Evolutionary conservation across 2,888 invertebrate genomes (phyloP).

Genomic region (Drosophila cracens): DNA sequence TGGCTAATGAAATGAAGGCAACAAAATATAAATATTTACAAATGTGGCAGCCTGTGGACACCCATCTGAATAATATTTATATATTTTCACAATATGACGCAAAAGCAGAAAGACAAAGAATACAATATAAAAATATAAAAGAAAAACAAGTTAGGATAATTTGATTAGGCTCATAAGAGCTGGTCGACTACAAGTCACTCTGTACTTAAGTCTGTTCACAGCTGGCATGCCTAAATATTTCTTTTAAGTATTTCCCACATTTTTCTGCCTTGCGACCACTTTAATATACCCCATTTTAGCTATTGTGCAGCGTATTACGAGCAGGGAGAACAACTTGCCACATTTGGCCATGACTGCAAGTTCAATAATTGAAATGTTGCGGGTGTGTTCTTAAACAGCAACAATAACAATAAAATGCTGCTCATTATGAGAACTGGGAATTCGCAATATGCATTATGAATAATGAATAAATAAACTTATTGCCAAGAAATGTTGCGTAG

Average conservation of each 20-base stretch:
- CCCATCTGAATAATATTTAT: conserved; percentile 48
- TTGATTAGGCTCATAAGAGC: not conserved
- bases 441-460: not conserved
- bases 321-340: conserved; percentile 40
- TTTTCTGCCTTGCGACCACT: not conserved
- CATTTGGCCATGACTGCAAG: conserved; percentile 61
- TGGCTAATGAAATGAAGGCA: conserved; percentile 24
- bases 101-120: conserved; percentile 18
- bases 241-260: not conserved
- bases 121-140: conserved; percentile 6
- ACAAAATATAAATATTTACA: conserved; percentile 10
- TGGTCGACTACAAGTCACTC: not conserved
- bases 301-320: too few relatives aligned
- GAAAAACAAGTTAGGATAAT: conserved; percentile 3
- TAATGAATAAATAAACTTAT: conserved; percentile 1
- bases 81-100: conserved; percentile 38
- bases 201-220: not conserved
- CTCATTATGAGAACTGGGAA: conserved; percentile 51
- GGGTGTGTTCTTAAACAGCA: conserved; percentile 47
- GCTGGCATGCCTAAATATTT: not conserved
- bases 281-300: not conserved
- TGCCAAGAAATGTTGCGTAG: conserved; percentile 7
- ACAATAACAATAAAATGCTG: conserved; percentile 20
- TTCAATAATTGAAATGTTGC: conserved; percentile 52
- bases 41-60: not conserved